Percentiles rank a stretch among this genome's conserved stretches.
phyloP scores from a whole-genome alignment of 2,797 vertebrate genomes.

The Alcedo atthis region DNA sequence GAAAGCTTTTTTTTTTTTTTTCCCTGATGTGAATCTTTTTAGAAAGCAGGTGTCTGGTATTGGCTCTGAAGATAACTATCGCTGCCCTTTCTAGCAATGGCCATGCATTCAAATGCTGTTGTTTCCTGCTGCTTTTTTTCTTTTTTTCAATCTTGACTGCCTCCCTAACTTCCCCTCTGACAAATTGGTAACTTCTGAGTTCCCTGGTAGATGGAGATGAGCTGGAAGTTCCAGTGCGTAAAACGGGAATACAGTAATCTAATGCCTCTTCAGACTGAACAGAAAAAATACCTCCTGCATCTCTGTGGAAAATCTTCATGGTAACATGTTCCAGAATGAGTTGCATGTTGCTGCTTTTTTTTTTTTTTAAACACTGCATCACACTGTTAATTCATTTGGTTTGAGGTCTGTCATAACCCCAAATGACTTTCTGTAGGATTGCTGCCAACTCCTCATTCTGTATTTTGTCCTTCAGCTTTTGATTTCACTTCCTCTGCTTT shows the following conservation, averaged over 20 bases:
- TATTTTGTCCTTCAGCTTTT: slow-evolving; percentile 32
- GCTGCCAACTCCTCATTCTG: slow-evolving; percentile 10
- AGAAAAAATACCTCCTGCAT: background rate
- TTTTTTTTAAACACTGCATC: slow-evolving; percentile 29
- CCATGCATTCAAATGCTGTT: background rate
- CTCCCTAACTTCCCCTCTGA: background rate
- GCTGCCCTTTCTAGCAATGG: background rate
- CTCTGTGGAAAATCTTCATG: slow-evolving; percentile 19
- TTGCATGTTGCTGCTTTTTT: background rate
- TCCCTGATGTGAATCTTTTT: fast-evolving
- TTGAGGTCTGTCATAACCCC: slow-evolving; percentile 51
- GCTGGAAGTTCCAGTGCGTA: background rate
- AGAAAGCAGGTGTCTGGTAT: background rate
- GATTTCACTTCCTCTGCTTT: background rate
- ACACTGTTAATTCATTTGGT: slow-evolving; percentile 60
- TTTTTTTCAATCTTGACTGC: background rate
- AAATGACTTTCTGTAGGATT: slow-evolving; percentile 50
- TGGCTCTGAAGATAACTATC: background rate
- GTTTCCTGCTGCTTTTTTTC: background rate
- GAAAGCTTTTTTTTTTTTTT: background rate
- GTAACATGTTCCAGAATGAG: slow-evolving; percentile 45
- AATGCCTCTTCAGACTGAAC: background rate
- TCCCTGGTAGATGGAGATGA: background rate
- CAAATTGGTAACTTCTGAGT: background rate
- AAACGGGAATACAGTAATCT: background rate